These are phyloP conservation scores for Hypomecis atomaria DNA, from an alignment of 2,888 invertebrate species.

Conservation along the genomic window DNA sequence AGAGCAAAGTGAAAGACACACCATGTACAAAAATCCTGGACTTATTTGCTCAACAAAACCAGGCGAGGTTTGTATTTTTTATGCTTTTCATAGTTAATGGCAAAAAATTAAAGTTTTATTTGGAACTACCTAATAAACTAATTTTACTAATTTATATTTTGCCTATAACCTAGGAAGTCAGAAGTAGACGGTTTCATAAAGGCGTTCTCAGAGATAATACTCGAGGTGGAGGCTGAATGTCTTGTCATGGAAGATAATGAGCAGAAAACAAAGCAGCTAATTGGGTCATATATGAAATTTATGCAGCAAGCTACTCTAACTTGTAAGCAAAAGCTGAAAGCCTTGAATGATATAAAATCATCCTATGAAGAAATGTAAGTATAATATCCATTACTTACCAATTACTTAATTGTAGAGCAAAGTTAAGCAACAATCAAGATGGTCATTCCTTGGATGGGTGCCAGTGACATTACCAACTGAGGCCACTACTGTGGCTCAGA, in stretches of 20 bases:
- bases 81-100: too few species aligned
- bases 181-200: too few species aligned
- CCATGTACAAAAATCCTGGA: conserved; percentile 68
- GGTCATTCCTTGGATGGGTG: too few species aligned
- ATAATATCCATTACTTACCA: too few species aligned
- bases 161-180: too few species aligned
- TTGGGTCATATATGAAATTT: conserved; percentile 65
- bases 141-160: too few species aligned
- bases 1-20: conserved; percentile 63
- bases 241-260: conserved; percentile 71
- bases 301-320: conserved; percentile 68
- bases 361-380: conserved; percentile 68
- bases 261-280: conserved; percentile 69
- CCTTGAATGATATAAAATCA: conserved; percentile 62
- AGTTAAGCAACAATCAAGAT: too few species aligned
- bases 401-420: too few species aligned
- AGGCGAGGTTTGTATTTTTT: conserved; percentile 59
- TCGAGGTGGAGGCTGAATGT: conserved; percentile 65
- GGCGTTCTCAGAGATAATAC: conserved; percentile 60
- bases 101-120: too few species aligned
- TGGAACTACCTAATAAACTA: too few species aligned
- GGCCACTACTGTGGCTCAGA: too few species aligned
- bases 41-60: conserved; percentile 63
- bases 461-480: too few species aligned
- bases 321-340: conserved; percentile 66